These are phyloP conservation scores for Parnassius apollo DNA, from an alignment of 2,888 invertebrate species.

Conservation along the genomic window DNA sequence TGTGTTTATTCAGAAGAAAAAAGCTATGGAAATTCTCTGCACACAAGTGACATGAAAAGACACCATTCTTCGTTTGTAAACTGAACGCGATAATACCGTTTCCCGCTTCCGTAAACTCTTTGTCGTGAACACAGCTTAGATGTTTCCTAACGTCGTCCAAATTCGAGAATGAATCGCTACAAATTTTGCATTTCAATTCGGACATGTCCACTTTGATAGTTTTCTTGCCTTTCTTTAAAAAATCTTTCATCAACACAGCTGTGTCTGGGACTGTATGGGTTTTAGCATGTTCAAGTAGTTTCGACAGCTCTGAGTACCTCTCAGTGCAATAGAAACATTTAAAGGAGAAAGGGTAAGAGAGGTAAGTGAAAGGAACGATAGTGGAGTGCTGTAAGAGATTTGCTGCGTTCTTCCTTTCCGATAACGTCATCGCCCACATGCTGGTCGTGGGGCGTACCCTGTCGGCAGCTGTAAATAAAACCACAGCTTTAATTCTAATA, in stretches of 20 bases:
- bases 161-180: slow-evolving; percentile 30
- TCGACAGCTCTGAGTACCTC: slow-evolving; percentile 31
- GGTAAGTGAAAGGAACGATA: slow-evolving; percentile 37
- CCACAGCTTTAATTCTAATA: neutral
- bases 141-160: slow-evolving; percentile 34
- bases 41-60: slow-evolving; percentile 53
- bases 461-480: slow-evolving; percentile 28
- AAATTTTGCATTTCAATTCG: slow-evolving; percentile 37
- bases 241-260: slow-evolving; percentile 31
- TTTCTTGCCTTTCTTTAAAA: slow-evolving; percentile 38
- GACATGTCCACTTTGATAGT: slow-evolving; percentile 41
- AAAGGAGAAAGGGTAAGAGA: slow-evolving; percentile 36
- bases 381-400: slow-evolving; percentile 36
- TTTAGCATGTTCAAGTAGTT: slow-evolving; percentile 29
- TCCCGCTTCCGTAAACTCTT: slow-evolving; percentile 34
- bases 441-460: slow-evolving; percentile 29
- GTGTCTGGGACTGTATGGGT: slow-evolving; percentile 29
- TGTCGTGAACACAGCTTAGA: slow-evolving; percentile 32
- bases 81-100: slow-evolving; percentile 35
- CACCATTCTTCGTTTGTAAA: slow-evolving; percentile 29
- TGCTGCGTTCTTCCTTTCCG: slow-evolving; percentile 37
- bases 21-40: slow-evolving; percentile 58
- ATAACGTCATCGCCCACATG: slow-evolving; percentile 36
- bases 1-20: slow-evolving; percentile 59
- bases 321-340: slow-evolving; percentile 41